Base-by-base conservation (phyloP, 1,140 invertebrate genomes). In the Sesamia nonagrioides region DNA sequence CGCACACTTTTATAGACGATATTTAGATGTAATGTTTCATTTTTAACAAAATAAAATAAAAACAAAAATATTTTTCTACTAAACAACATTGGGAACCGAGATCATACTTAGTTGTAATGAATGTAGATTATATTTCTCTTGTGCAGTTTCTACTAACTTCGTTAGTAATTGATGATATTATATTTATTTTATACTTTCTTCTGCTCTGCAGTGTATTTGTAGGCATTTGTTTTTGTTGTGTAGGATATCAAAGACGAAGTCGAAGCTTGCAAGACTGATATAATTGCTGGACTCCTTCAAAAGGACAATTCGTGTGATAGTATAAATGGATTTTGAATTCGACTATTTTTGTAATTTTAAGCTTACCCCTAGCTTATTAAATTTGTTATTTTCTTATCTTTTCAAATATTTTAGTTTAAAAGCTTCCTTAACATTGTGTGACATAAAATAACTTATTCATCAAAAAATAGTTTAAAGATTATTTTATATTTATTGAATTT, bases 241-340 rank as follows among this genome's bases (percentile, higher is more conserved):
- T 78, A 78, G 68, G 50, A 77, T 77, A 77, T 68, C 68, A 78
- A 56, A n/a, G 60, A 78, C 84, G 84, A 81, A 86, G 86, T 88
- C 87, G 78, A 89, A 86, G 91, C 89, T 90, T 90, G 89, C 88
- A 92, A 94, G 92, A 94, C 92, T 94, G 92, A 91, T 73, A 73
- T 73, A 83, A 85, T 85, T 84, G 79, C 82, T 82, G 79, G 81
- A 85, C 68, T 88, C 90, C 89, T 94, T 91, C 50, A 84, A 91
- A 92, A 92, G 91, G 91, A 91, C 80, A 76, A 77, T 83, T 88
- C 84, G 80, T 86, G 88, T 89, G 88, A 91, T 90, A 90, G 33
- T 45, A 80, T 82, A 82, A 77, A 82, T 78, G 82, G 85, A 86
- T 84, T 88, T 83, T 83, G 50, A 86, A 86, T 89, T 89, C 82